A percentile compares a stretch with the other conserved stretches of the same genome.
Conservation (phyloP, 2,888 invertebrate genomes). For the Congeria kusceri region DNA sequence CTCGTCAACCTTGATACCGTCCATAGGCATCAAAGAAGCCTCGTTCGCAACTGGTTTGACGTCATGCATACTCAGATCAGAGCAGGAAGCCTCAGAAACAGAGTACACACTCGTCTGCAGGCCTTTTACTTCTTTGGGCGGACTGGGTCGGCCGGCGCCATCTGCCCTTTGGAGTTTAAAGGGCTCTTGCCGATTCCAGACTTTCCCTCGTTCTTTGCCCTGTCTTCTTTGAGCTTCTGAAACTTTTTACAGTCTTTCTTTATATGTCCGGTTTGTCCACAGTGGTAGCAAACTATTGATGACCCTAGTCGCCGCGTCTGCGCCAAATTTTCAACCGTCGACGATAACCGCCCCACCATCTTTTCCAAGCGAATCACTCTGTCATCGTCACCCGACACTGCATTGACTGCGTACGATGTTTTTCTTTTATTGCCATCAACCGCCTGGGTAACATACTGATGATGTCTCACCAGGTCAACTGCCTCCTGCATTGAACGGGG, state of each 20-base stretch:
- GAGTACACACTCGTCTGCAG: background rate
- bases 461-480: conserved; percentile 32
- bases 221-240: background rate
- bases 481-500: conserved; percentile 27
- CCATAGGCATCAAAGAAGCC: no score
- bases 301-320: no score
- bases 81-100: no score
- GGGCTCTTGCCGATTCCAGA: background rate
- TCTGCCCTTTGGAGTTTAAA: conserved; percentile 26
- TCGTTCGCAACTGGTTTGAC: no score
- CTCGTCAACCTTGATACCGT: no score
- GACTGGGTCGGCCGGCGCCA: background rate
- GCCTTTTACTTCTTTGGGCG: background rate
- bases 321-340: background rate
- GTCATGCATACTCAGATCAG: no score
- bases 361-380: background rate
- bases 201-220: no score
- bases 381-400: background rate
- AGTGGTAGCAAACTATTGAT: background rate
- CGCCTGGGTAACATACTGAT: conserved; percentile 36
- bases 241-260: conserved; percentile 1
- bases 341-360: background rate
- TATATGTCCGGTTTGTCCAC: background rate
- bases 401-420: no score
- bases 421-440: conserved; percentile 39